Percentiles rank a stretch among this genome's conserved stretches.
Evolutionary conservation across 2,888 invertebrate species (phyloP).

Genomic region (Tetheella fluctuosa): DNA sequence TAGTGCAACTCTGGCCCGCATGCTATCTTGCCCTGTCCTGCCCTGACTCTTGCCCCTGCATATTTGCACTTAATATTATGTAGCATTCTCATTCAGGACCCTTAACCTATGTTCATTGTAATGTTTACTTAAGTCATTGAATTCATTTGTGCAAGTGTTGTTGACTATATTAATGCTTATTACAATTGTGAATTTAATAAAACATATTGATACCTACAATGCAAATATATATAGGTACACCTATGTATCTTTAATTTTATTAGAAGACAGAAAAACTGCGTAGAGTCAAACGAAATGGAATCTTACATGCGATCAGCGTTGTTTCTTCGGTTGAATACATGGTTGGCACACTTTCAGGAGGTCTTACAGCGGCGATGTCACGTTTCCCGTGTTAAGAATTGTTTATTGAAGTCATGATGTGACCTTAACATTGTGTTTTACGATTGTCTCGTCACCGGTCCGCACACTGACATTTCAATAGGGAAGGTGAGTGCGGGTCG

Average conservation of each 20-base stretch:
- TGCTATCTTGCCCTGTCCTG: constrained; percentile 62
- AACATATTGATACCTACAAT: too few species aligned
- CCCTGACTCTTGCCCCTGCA: constrained; percentile 61
- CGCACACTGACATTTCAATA: constrained; percentile 82
- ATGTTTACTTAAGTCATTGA: not conserved
- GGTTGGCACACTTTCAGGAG: constrained; percentile 77
- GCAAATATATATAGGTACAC: too few species aligned
- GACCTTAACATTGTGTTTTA: constrained; percentile 83
- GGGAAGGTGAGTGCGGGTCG: constrained; percentile 79
- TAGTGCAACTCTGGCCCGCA: constrained; percentile 61
- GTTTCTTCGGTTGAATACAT: constrained; percentile 61
- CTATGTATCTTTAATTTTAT: not conserved
- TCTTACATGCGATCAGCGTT: constrained; percentile 52
- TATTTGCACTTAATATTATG: constrained; percentile 48
- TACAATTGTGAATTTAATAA: not conserved
- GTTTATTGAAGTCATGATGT: constrained; percentile 83
- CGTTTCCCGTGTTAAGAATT: constrained; percentile 79
- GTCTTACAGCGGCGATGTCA: constrained; percentile 74
- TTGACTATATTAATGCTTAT: not conserved
- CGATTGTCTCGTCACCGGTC: constrained; percentile 82
- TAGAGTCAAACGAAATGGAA: not conserved
- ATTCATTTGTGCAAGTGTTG: not conserved
- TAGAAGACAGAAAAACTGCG: not conserved
- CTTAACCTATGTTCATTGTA: not conserved
- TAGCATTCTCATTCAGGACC: constrained; percentile 14